A percentile compares a stretch with the other conserved stretches of the same genome.
These are phyloP conservation scores for Icerya purchasi DNA, from an alignment of 2,888 invertebrate genomes.

Conservation along the genomic window DNA sequence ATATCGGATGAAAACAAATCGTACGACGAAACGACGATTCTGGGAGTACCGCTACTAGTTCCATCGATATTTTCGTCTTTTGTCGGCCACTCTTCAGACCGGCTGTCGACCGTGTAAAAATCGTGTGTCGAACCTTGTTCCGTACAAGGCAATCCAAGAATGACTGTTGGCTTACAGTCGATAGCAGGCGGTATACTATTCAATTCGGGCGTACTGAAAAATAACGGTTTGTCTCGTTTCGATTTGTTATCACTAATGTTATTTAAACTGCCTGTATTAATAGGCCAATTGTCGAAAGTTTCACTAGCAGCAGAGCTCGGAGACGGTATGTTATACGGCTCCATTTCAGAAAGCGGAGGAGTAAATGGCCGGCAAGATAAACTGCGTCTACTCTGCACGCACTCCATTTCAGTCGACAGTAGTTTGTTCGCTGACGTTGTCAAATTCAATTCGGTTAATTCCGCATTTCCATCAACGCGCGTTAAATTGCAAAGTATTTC, in stretches of 20 bases:
- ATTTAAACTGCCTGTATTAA: not conserved
- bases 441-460: not conserved
- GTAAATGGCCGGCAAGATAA: too few species aligned
- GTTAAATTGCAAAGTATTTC: not conserved
- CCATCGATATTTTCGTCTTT: not conserved
- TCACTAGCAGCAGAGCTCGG: not conserved
- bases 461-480: not conserved
- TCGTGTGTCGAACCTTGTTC: too few species aligned
- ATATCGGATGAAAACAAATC: not conserved
- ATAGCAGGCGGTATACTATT: too few species aligned
- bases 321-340: slow-evolving; percentile 8
- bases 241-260: not conserved
- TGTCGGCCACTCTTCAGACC: too few species aligned
- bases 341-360: slow-evolving; percentile 17
- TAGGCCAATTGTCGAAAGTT: not conserved
- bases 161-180: too few species aligned
- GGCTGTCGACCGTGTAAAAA: too few species aligned
- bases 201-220: not conserved
- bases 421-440: too few species aligned
- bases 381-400: too few species aligned
- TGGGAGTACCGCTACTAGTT: not conserved
- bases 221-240: not conserved
- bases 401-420: too few species aligned
- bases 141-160: too few species aligned
- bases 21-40: not conserved